Conservation (phyloP, 1,140 invertebrate genomes). For the Tetraneura akinire region DNA sequence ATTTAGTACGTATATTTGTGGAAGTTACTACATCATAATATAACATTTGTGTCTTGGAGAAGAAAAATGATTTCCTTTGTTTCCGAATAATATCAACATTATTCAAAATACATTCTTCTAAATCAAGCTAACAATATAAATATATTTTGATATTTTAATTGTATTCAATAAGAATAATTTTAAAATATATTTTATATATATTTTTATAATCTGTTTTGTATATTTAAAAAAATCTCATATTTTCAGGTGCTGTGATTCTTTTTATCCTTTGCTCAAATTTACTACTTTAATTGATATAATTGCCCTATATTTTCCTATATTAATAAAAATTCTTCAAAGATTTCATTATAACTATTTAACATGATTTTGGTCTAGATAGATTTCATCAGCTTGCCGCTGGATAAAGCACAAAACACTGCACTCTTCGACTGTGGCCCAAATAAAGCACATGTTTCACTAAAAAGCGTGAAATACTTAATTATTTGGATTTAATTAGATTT, state of each 20-base stretch:
- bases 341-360: slow-evolving; percentile 48
- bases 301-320: slow-evolving; percentile 23
- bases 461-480: slow-evolving; percentile 5
- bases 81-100: not conserved
- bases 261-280: slow-evolving; percentile 31
- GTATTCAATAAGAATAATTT: not conserved
- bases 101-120: not conserved
- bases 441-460: slow-evolving; percentile 41
- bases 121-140: not conserved
- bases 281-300: no score
- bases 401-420: slow-evolving; percentile 47
- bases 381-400: slow-evolving; percentile 47
- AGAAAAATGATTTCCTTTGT: not conserved
- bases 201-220: not conserved
- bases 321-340: slow-evolving; percentile 35
- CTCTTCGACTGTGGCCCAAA: slow-evolving; percentile 41
- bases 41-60: not conserved
- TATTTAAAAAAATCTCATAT: slow-evolving; percentile 31
- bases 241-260: slow-evolving; percentile 44
- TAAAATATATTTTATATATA: no score
- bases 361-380: slow-evolving; percentile 49
- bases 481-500: slow-evolving; percentile 12
- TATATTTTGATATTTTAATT: not conserved
- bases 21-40: slow-evolving; percentile 29
- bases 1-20: not conserved